Conservation (phyloP, 2,113 vertebrate species). For the Ceyx melanurus region DNA sequence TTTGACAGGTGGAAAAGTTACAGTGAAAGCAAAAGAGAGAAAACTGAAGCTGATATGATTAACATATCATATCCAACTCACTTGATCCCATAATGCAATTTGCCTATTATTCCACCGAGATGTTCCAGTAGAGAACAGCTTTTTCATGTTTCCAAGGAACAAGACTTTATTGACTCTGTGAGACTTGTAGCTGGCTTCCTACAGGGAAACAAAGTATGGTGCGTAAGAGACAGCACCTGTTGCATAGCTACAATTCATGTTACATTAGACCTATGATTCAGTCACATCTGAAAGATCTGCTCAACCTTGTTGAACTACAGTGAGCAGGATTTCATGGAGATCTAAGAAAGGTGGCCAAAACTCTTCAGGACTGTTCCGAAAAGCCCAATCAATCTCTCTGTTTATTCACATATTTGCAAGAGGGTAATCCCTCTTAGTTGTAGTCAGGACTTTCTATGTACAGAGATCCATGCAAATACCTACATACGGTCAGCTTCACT, state of each 20-base stretch:
- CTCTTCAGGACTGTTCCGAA: neutral
- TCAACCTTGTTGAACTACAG: neutral
- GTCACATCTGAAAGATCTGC: neutral
- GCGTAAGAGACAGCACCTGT: neutral
- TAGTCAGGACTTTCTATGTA: neutral
- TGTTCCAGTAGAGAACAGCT: constrained; percentile 85
- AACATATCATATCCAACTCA: constrained; percentile 53
- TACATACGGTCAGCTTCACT: neutral
- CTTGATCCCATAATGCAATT: constrained; percentile 89
- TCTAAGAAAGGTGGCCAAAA: neutral
- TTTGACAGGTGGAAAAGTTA: neutral
- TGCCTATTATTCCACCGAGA: constrained; percentile 91
- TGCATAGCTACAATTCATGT: neutral
- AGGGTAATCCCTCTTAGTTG: neutral
- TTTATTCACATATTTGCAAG: neutral
- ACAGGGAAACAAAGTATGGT: neutral
- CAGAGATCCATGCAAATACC: neutral
- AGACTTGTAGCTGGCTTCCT: constrained; percentile 85
- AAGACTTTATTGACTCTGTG: constrained; percentile 88
- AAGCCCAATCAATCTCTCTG: neutral
- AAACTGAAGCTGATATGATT: neutral
- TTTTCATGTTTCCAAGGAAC: constrained; percentile 87
- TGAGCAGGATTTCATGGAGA: neutral
- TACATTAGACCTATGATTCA: neutral
- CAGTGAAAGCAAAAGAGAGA: neutral